Percentiles rank a stretch among this genome's conserved stretches.
phyloP scores from a whole-genome alignment of 2,888 invertebrate genomes.

The Agriopis leucophaearia region DNA sequence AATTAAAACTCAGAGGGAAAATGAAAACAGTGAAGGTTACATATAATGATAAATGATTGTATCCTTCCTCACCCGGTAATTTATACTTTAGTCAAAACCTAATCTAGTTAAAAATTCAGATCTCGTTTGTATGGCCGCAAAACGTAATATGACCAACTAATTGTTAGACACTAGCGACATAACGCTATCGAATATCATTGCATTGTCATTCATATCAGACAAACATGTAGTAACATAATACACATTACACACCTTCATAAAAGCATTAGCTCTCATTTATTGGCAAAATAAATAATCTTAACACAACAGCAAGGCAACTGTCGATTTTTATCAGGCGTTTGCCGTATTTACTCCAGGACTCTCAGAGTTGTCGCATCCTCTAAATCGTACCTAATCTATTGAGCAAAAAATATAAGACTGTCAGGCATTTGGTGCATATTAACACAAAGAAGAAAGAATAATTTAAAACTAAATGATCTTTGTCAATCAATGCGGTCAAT shows the following conservation, averaged over 20 bases:
- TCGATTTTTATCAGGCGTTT: constrained; percentile 50
- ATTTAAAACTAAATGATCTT: too few species aligned
- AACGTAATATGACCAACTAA: too few species aligned
- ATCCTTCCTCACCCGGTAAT: too few species aligned
- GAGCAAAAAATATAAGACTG: constrained; percentile 32
- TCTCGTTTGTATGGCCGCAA: too few species aligned
- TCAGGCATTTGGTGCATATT: not conserved
- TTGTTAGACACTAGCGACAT: too few species aligned
- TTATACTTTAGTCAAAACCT: too few species aligned
- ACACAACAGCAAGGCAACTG: constrained; percentile 41
- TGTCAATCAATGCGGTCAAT: too few species aligned
- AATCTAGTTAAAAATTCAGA: too few species aligned
- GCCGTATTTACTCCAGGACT: constrained; percentile 38
- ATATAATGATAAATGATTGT: too few species aligned
- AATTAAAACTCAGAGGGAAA: too few species aligned
- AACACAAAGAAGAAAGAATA: too few species aligned
- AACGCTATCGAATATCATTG: not conserved
- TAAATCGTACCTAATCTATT: constrained; percentile 22
- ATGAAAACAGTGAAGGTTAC: too few species aligned
- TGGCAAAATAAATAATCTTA: constrained; percentile 15
- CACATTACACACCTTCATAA: constrained; percentile 8
- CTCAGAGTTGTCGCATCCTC: constrained; percentile 37
- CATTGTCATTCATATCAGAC: not conserved
- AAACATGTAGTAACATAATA: not conserved
- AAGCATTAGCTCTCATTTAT: not conserved